Conservation (phyloP, 2,113 vertebrate species). For the Psammodynastes pulverulentus region DNA sequence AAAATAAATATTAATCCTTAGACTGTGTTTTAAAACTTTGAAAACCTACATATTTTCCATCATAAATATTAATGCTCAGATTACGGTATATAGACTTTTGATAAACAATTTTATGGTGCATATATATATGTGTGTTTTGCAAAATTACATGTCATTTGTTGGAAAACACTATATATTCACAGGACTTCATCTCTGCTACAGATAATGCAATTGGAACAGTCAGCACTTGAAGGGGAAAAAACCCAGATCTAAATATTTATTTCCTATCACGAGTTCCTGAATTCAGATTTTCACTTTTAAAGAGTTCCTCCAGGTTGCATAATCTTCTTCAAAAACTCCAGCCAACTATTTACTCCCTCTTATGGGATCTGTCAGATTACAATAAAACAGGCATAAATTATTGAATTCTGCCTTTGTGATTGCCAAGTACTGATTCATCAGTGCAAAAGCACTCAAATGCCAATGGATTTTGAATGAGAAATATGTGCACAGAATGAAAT, state of each 20-base stretch:
- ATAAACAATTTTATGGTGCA: background rate
- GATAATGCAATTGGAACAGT: background rate
- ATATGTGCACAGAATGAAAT: background rate
- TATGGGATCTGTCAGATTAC: background rate
- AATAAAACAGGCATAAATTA: background rate
- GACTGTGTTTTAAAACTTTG: background rate
- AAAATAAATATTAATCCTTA: conserved; percentile 23
- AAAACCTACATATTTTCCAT: background rate
- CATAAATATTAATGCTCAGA: background rate
- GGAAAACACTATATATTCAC: background rate
- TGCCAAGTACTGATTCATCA: conserved; percentile 8
- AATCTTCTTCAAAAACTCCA: background rate
- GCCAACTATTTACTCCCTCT: background rate
- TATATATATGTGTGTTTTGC: rapidly evolving
- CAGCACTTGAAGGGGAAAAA: background rate
- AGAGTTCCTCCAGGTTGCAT: background rate
- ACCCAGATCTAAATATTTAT: background rate
- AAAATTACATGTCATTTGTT: background rate
- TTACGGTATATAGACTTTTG: background rate
- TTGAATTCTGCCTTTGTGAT: background rate
- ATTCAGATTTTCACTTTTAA: background rate
- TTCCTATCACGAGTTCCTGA: background rate
- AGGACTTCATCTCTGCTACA: background rate
- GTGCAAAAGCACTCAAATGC: background rate
- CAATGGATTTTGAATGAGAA: background rate